Conservation (phyloP, 2,888 invertebrate species). For the Drosophila putrida region DNA sequence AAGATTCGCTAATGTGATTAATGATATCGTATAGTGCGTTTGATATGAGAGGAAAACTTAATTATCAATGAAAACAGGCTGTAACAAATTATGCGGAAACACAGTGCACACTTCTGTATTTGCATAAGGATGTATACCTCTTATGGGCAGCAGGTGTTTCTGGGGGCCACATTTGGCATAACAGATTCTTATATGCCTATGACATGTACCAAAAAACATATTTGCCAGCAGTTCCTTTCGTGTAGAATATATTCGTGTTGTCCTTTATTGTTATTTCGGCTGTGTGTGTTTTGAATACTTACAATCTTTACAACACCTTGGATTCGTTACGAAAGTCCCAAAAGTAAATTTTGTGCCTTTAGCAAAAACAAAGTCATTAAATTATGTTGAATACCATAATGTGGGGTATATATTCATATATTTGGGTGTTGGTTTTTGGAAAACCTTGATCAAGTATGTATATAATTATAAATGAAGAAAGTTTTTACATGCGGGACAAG, state of each 20-base stretch:
- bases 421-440: background rate
- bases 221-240: slow-evolving; percentile 12
- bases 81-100: slow-evolving; percentile 4
- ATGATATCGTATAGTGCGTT: background rate
- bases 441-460: slow-evolving; percentile 5
- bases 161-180: slow-evolving; percentile 26
- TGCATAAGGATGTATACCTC: background rate
- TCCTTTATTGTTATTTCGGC: slow-evolving; percentile 9
- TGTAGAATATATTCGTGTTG: slow-evolving; percentile 15
- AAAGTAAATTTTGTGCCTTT: slow-evolving; percentile 19
- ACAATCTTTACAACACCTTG: slow-evolving; percentile 44
- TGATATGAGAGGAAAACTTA: background rate
- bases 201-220: slow-evolving; percentile 14
- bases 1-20: no score
- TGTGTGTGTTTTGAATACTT: slow-evolving; percentile 21
- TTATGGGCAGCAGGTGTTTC: slow-evolving; percentile 31
- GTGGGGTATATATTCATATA: background rate
- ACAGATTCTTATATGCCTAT: slow-evolving; percentile 11
- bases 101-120: background rate
- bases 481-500: slow-evolving; percentile 31
- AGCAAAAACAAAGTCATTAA: slow-evolving; percentile 42
- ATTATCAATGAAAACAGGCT: background rate
- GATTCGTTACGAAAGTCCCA: slow-evolving; percentile 2
- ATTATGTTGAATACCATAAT: slow-evolving; percentile 38
- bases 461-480: slow-evolving; percentile 15